Percentiles rank a stretch among this genome's conserved stretches.
phyloP scores from a whole-genome alignment of 92 coral and sea anemone genomes.

The Galaxea fascicularis region DNA sequence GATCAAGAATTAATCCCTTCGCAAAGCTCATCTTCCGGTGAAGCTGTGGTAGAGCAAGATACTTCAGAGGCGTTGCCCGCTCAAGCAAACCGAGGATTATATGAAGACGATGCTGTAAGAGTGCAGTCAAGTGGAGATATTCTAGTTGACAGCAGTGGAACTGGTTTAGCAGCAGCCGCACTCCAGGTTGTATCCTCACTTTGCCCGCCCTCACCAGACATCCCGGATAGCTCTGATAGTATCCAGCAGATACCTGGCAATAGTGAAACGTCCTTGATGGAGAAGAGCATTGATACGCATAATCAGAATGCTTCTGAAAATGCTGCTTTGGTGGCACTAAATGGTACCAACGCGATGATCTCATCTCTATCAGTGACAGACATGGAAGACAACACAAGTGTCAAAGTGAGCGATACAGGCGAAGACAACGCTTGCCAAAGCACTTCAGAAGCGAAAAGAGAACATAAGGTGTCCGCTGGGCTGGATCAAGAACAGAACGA shows the following conservation, averaged over 20 bases:
- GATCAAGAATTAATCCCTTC: background rate
- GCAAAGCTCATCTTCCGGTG: background rate
- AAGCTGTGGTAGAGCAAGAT: background rate
- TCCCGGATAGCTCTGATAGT: conserved; percentile 18
- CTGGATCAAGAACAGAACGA: conserved; percentile 26
- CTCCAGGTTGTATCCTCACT: background rate
- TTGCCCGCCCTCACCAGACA: background rate
- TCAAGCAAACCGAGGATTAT: background rate
- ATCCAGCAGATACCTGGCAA: background rate
- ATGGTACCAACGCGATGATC: background rate
- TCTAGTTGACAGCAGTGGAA: conserved; percentile 1
- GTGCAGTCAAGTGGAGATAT: conserved; percentile 15
- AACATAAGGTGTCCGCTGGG: conserved; percentile 2
- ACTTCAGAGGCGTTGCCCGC: conserved; percentile 28
- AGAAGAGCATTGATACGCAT: background rate
- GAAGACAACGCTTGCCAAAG: conserved; percentile 12
- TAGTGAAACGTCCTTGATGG: background rate
- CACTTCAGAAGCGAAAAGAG: background rate
- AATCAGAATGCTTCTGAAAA: background rate
- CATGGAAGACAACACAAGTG: too few relatives aligned
- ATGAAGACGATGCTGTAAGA: background rate
- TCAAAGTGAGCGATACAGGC: background rate
- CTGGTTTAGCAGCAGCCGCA: background rate
- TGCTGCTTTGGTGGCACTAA: background rate
- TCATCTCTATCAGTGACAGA: background rate